Percentiles rank a stretch among this genome's conserved stretches.
Evolutionary conservation across 2,113 vertebrate genomes (phyloP).

Genomic region (Menidia beryllina): DNA sequence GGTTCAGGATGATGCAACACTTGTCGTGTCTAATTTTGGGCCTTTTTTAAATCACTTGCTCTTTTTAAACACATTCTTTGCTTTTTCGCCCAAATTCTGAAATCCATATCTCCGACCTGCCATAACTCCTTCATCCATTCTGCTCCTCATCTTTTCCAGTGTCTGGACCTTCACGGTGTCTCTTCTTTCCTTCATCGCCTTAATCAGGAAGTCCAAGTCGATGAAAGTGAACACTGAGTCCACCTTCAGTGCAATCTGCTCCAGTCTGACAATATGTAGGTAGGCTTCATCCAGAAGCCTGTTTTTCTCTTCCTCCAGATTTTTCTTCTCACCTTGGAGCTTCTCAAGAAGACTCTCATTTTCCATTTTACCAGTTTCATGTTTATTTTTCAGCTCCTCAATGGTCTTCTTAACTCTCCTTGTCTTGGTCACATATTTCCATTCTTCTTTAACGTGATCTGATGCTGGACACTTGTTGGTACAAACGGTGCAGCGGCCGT

Average conservation of each 20-base stretch:
- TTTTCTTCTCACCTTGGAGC: not conserved
- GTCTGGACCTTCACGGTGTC: not conserved
- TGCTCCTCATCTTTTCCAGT: constrained; percentile 1
- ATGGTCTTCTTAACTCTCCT: not conserved
- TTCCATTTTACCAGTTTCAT: not conserved
- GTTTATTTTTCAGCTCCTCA: not conserved
- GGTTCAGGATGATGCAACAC: no score
- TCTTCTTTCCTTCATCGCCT: not conserved
- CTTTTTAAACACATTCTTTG: no score
- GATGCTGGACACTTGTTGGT: not conserved
- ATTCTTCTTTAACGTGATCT: constrained; percentile 13
- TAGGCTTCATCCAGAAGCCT: not conserved
- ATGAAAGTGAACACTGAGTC: not conserved
- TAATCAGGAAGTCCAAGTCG: not conserved
- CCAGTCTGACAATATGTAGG: not conserved
- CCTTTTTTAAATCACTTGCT: no score
- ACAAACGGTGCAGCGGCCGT: not conserved
- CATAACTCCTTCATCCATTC: no score
- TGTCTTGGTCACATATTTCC: constrained; percentile 19
- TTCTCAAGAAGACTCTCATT: not conserved
- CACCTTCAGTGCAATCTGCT: not conserved
- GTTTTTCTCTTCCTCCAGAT: fast-evolving
- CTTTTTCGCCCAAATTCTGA: no score
- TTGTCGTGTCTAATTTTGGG: no score
- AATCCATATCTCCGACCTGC: no score